A percentile compares a stretch with the other conserved stretches of the same genome.
phyloP scores from a whole-genome alignment of 2,888 invertebrate genomes.

The Caenorhabditis sp. region DNA sequence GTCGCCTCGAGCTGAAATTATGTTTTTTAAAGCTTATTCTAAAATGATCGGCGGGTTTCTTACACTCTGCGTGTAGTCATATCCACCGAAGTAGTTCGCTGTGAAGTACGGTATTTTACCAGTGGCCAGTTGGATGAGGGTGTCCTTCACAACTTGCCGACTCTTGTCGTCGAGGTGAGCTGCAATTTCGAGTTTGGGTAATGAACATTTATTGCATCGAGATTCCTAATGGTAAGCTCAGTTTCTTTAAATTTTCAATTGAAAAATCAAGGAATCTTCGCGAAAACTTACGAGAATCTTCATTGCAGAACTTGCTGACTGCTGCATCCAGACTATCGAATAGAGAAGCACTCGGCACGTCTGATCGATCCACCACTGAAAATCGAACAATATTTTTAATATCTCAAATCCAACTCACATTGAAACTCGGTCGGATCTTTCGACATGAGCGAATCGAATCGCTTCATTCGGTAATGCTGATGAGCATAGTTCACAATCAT shows the following conservation, averaged over 20 bases:
- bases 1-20: neutral
- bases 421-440: slow-evolving; percentile 54
- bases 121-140: slow-evolving; percentile 39
- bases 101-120: slow-evolving; percentile 53
- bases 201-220: no score
- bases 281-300: slow-evolving; percentile 53
- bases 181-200: slow-evolving; percentile 6
- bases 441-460: slow-evolving; percentile 42
- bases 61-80: slow-evolving; percentile 22
- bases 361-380: slow-evolving; percentile 43
- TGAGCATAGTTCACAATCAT: slow-evolving; percentile 61
- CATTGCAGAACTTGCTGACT: slow-evolving; percentile 49
- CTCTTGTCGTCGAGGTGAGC: slow-evolving; percentile 9
- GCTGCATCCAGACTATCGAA: slow-evolving; percentile 50
- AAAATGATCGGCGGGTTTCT: neutral
- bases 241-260: no score
- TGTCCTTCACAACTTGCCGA: slow-evolving; percentile 26
- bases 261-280: no score
- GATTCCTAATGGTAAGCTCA: no score
- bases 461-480: slow-evolving; percentile 62
- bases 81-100: slow-evolving; percentile 32
- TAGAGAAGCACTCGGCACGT: slow-evolving; percentile 58
- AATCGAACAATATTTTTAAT: neutral
- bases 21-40: neutral
- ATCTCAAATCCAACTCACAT: slow-evolving; percentile 25